Evolutionary conservation across 2,797 vertebrate genomes (phyloP), one percentile per base, ranked within the genome.

Genomic region (Carcharodon carcharias): DNA sequence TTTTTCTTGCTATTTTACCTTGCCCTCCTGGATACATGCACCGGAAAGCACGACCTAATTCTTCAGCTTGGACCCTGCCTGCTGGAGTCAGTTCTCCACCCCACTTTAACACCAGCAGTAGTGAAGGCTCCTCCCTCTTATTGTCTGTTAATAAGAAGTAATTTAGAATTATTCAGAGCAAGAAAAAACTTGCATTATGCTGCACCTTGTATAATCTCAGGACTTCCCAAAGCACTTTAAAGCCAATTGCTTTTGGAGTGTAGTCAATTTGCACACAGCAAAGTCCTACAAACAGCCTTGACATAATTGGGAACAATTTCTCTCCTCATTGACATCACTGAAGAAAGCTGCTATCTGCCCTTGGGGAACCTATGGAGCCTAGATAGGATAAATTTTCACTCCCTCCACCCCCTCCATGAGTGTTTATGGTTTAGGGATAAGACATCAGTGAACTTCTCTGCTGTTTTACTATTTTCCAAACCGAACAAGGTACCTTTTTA

Each of bases 1-100:
- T 16, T 28, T 28, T 69, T 40, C 11, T 50, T 26, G 2, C 21
- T 77, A 50, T 56, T 67, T 77, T 98, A 98, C 98, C 98, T 98
- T 98, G 98, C 97, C 98, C 98, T 96, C 98, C 98, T 80, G 98
- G 98, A 97, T 99, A 99, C 98, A 99, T 99, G 97, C 98, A 99
- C 97, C 98, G 97, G 97, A 99, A 99, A 96, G 98, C 98, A 96
- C 98, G 98, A 96, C 98, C 98, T 96, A 99, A 98, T 96, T 99
- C 98, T 96, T 99, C 98, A 12, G 98, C 98, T 97, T 99, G 98
- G 45, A 99, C 98, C 96, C 98, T 97, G 97, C 98, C 98, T 40
- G 98, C 98, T 96, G 98, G 98, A 8, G 98, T 99, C 96, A 99
- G 96, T 97, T 99, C 98, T 96, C 98, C 98, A 97, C 98, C 98